phyloP scores from a whole-genome alignment of 2,888 invertebrate species.

The Aspidiotus destructor region DNA sequence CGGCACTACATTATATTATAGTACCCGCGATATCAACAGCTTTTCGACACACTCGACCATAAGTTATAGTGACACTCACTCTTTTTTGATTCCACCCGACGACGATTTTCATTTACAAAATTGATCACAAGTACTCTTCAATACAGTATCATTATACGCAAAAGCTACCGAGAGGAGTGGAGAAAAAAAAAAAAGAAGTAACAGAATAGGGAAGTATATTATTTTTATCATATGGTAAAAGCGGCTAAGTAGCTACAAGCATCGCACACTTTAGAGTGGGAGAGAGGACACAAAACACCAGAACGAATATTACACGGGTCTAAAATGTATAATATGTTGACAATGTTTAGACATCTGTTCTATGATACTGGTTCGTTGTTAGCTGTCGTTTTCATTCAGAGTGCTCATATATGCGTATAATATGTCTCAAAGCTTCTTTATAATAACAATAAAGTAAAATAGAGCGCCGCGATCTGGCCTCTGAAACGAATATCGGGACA shows the following conservation, averaged over 20 bases:
- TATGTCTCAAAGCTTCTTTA: conserved; percentile 31
- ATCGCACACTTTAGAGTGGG: background rate
- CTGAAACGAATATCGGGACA: conserved; percentile 7
- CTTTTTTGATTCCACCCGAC: conserved; percentile 3
- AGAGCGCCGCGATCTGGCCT: conserved; percentile 12
- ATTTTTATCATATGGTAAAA: conserved; percentile 12
- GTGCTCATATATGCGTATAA: conserved; percentile 32
- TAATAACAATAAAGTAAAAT: conserved; percentile 28
- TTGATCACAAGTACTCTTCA: conserved; percentile 1
- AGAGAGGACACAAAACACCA: conserved; percentile 6
- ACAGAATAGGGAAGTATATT: conserved; percentile 1
- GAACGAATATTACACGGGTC: conserved; percentile 20
- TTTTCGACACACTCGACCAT: too few species aligned
- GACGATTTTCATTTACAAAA: background rate
- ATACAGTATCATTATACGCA: conserved; percentile 1
- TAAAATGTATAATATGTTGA: conserved; percentile 27
- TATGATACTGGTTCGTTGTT: conserved; percentile 29
- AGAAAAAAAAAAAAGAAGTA: too few species aligned
- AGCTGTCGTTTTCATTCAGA: conserved; percentile 27
- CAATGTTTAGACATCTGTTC: conserved; percentile 33
- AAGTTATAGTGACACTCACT: too few species aligned
- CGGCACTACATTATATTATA: too few species aligned
- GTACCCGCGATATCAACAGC: too few species aligned
- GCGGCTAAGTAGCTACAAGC: conserved; percentile 9
- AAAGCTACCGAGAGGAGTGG: background rate